Evolutionary conservation across 2,888 invertebrate species (phyloP).

Genomic region (Himalopsyche japonica): DNA sequence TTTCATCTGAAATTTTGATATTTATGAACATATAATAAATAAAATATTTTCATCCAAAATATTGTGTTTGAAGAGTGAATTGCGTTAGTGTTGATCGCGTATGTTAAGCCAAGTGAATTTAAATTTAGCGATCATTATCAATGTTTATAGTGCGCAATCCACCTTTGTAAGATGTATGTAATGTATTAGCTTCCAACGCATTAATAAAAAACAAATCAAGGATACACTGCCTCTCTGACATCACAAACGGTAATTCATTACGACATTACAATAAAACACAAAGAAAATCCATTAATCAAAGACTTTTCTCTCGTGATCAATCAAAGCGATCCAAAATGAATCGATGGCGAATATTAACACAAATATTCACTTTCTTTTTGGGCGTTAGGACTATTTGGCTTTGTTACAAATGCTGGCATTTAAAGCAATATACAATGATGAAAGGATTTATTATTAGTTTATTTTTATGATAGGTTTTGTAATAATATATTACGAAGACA

Average conservation of each 20-base stretch:
- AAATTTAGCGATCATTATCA: background rate
- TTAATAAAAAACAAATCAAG: background rate
- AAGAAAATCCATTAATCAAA: constrained; percentile 13
- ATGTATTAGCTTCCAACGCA: background rate
- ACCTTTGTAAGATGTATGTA: background rate
- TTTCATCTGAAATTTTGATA: no score
- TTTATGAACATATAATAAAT: no score
- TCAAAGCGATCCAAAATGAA: constrained; percentile 16
- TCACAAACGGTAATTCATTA: background rate
- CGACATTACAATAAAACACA: background rate
- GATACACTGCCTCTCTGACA: background rate
- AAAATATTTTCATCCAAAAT: no score
- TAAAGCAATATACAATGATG: background rate
- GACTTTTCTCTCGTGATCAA: constrained; percentile 2
- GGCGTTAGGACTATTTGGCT: background rate
- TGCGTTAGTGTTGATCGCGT: no score
- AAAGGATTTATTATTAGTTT: no score
- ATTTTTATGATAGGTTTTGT: no score
- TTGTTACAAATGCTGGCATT: background rate
- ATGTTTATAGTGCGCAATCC: background rate
- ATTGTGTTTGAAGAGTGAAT: no score
- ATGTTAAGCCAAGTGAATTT: background rate
- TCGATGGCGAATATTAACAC: background rate
- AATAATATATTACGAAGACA: no score
- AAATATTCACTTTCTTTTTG: constrained; percentile 18